Evolutionary conservation across 2,113 vertebrate species (phyloP).

Genomic region (Larimichthys polyactis): DNA sequence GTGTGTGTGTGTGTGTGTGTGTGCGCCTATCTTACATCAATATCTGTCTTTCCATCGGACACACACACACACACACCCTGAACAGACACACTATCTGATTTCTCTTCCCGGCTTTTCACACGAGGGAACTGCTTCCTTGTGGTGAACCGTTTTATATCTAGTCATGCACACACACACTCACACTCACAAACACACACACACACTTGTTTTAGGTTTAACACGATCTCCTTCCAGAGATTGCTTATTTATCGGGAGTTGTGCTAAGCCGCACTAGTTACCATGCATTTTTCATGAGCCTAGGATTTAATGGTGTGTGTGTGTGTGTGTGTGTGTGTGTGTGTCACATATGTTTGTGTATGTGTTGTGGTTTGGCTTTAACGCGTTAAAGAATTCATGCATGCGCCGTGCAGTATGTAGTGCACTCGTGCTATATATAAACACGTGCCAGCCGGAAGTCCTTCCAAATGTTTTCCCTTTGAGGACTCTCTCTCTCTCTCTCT

Average conservation of each 20-base stretch:
- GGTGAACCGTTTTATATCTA: conserved; percentile 55
- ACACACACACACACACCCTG: conserved; percentile 7
- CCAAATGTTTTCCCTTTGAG: conserved; percentile 57
- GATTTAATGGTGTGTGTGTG: conserved; percentile 70
- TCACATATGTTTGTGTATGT: conserved; percentile 50
- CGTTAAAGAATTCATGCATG: conserved; percentile 67
- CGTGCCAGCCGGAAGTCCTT: conserved; percentile 42
- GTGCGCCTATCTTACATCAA: conserved; percentile 3
- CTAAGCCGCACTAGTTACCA: conserved; percentile 72
- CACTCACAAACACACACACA: conserved; percentile 11
- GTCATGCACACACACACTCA: conserved; percentile 12
- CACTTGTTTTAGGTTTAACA: conserved; percentile 69
- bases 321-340: conserved; percentile 43
- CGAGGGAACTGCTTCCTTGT: conserved; percentile 45
- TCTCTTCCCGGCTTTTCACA: conserved; percentile 41
- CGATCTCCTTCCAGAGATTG: conserved; percentile 72
- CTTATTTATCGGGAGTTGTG: conserved; percentile 78
- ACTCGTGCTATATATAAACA: conserved; percentile 65
- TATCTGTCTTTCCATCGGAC: conserved; percentile 34
- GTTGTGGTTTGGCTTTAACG: conserved; percentile 54
- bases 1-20: background rate
- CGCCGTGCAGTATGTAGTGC: conserved; percentile 46
- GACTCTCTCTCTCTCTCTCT: background rate
- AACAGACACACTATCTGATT: conserved; percentile 51
- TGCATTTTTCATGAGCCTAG: conserved; percentile 80